Evolutionary conservation across 2,888 invertebrate species (phyloP).

Genomic region (Cantharis rufa): DNA sequence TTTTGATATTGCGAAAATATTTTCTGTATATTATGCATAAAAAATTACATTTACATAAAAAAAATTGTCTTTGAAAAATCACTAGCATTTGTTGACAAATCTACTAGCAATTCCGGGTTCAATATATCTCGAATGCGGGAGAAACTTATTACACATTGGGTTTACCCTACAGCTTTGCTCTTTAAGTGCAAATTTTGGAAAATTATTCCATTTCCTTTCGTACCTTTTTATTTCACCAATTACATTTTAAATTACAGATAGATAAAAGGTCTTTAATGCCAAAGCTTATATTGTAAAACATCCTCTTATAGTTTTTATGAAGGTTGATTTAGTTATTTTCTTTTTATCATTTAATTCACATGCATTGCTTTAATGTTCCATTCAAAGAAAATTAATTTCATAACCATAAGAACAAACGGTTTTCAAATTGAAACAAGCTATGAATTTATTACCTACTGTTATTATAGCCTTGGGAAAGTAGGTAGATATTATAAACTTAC

Average conservation of each 20-base stretch:
- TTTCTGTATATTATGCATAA: background rate
- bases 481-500: background rate
- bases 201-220: conserved; percentile 12
- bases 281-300: background rate
- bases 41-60: background rate
- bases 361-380: background rate
- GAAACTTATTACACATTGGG: conserved; percentile 27
- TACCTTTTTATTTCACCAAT: conserved; percentile 16
- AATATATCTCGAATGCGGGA: conserved; percentile 8
- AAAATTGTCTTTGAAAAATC: conserved; percentile 3
- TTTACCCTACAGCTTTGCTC: conserved; percentile 19
- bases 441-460: background rate
- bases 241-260: conserved; percentile 18
- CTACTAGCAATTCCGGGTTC: conserved; percentile 9
- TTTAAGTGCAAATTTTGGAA: conserved; percentile 21
- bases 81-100: conserved; percentile 19
- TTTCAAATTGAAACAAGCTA: background rate
- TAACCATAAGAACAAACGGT: background rate
- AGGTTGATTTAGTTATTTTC: too few species aligned
- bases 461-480: background rate
- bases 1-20: background rate
- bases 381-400: background rate
- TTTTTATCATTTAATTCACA: too few species aligned
- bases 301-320: too few species aligned
- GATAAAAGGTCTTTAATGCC: background rate